These are phyloP conservation scores for Urocolius indicus DNA, from an alignment of 2,113 vertebrate species.

Conservation along the genomic window DNA sequence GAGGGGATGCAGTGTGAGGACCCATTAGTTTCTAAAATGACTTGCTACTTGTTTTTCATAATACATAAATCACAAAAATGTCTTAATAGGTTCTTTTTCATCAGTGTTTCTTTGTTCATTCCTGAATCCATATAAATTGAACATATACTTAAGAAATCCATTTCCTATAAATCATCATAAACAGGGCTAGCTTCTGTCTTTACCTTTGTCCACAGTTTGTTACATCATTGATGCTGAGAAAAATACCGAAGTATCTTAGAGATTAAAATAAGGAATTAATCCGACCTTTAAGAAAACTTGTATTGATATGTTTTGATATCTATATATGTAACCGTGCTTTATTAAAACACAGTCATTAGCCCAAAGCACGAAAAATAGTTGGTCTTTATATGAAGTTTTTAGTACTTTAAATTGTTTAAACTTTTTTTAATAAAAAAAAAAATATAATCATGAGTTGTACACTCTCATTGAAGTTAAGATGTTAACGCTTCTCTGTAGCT, in stretches of 20 bases:
- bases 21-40: neutral
- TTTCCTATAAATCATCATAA: neutral
- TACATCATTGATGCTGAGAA: neutral
- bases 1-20: neutral
- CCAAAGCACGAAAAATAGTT: neutral
- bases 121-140: neutral
- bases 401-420: neutral
- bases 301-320: neutral
- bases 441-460: neutral
- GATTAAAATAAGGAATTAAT: neutral
- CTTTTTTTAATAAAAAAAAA: neutral
- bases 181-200: neutral
- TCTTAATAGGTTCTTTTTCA: neutral
- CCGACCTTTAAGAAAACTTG: neutral
- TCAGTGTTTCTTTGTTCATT: neutral
- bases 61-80: neutral
- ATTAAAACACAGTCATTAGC: neutral
- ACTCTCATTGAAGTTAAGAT: neutral
- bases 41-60: neutral
- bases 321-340: neutral
- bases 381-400: neutral
- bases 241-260: neutral
- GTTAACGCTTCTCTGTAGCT: neutral
- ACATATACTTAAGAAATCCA: neutral
- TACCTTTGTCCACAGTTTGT: neutral